Conservation (phyloP, 2,888 invertebrate species). For the Diplazon laetatorius region DNA sequence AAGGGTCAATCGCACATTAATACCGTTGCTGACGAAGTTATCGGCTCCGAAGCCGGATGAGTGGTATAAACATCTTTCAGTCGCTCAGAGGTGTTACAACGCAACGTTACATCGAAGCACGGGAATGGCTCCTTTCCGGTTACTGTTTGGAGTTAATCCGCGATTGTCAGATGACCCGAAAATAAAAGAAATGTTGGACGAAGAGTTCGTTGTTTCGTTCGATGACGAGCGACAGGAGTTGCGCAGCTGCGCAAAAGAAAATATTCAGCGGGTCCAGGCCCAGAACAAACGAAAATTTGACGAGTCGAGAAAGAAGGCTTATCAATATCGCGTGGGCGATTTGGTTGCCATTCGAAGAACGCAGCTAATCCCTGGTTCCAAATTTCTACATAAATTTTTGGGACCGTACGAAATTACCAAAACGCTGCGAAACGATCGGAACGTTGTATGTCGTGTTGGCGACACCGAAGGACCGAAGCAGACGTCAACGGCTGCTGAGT, state of each 20-base stretch:
- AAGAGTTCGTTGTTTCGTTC: conserved; percentile 19
- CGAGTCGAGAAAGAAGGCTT: conserved; percentile 21
- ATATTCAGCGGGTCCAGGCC: neutral
- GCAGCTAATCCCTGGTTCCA: neutral
- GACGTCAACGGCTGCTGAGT: conserved; percentile 72
- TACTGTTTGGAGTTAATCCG: neutral
- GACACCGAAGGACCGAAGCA: conserved; percentile 70
- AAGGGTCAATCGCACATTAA: conserved; percentile 26
- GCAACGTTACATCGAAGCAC: conserved; percentile 17
- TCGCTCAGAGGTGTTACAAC: conserved; percentile 6
- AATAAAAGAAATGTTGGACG: conserved; percentile 7
- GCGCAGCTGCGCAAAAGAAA: conserved; percentile 22
- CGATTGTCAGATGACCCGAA: neutral
- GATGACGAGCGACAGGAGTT: conserved; percentile 19
- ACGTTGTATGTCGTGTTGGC: conserved; percentile 71
- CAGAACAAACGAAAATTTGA: conserved; percentile 25
- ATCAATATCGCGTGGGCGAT: conserved; percentile 25
- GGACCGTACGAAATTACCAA: conserved; percentile 21
- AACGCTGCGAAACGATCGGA: neutral
- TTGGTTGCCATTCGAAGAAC: neutral
- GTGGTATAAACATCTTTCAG: conserved; percentile 21
- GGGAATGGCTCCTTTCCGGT: conserved; percentile 18
- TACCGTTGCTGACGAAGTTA: conserved; percentile 36
- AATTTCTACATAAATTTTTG: conserved; percentile 20
- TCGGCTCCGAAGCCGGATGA: conserved; percentile 31